A percentile compares a stretch with the other conserved stretches of the same genome.
phyloP scores from a whole-genome alignment of 1,140 invertebrate genomes.

The Cryptotermes secundus region DNA sequence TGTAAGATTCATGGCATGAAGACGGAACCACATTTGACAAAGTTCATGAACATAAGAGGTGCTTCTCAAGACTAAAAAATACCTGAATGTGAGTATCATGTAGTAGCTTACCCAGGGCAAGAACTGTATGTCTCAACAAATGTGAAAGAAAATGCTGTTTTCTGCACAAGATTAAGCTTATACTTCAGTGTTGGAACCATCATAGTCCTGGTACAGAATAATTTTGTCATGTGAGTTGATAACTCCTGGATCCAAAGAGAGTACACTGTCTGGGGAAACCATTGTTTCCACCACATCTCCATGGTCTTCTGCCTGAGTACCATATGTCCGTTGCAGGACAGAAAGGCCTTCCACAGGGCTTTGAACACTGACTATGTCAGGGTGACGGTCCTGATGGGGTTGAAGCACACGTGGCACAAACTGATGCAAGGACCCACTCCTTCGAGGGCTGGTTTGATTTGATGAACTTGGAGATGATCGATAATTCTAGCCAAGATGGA shows the following conservation, averaged over 20 bases:
- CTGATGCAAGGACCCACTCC: not conserved
- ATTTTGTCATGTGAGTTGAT: conserved; percentile 19
- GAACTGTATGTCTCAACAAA: too few species aligned
- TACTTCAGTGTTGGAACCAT: conserved; percentile 33
- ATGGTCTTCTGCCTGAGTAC: conserved; percentile 1
- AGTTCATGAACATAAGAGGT: too few species aligned
- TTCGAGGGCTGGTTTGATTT: not conserved
- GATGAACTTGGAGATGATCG: conserved; percentile 6
- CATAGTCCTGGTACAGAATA: conserved; percentile 33
- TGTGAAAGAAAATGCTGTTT: too few species aligned
- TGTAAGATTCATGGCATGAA: too few species aligned
- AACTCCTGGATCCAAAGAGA: not conserved
- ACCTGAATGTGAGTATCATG: too few species aligned
- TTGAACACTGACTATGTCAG: conserved; percentile 23
- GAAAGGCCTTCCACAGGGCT: conserved; percentile 31
- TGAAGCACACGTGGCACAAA: conserved; percentile 30
- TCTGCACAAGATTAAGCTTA: not conserved
- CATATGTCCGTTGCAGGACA: conserved; percentile 32
- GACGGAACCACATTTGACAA: too few species aligned
- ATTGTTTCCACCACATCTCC: not conserved
- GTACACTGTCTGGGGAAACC: not conserved
- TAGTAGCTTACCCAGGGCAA: too few species aligned
- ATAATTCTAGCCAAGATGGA: not conserved
- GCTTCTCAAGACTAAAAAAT: too few species aligned
- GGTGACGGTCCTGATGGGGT: not conserved